Percentiles rank a stretch among this genome's conserved stretches.
phyloP scores from a whole-genome alignment of 2,888 invertebrate genomes.

The Microplitis manilae region DNA sequence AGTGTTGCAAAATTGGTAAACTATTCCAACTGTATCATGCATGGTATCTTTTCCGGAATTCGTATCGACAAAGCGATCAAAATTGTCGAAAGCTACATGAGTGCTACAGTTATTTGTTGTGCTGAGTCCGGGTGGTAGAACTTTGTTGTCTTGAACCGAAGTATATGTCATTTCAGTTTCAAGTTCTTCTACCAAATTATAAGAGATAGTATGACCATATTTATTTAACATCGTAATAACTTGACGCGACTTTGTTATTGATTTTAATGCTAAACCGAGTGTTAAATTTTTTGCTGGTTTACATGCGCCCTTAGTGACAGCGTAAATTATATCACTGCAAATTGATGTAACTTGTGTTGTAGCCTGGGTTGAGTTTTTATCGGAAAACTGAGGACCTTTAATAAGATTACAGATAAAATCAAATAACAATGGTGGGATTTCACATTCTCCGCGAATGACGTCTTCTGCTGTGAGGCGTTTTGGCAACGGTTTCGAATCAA shows the following conservation, averaged over 20 bases:
- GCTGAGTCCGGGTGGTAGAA: constrained; percentile 46
- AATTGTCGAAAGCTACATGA: constrained; percentile 44
- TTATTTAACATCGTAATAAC: constrained; percentile 48
- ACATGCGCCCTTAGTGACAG: constrained; percentile 12
- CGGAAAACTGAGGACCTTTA: constrained; percentile 46
- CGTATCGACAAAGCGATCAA: constrained; percentile 46
- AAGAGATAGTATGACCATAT: constrained; percentile 53
- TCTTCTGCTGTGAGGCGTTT: constrained; percentile 48
- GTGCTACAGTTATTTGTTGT: constrained; percentile 38
- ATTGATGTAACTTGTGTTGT: constrained; percentile 15
- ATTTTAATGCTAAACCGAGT: constrained; percentile 51
- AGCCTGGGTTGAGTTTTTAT: constrained; percentile 45
- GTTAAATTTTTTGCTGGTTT: constrained; percentile 17
- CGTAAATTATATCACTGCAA: constrained; percentile 23
- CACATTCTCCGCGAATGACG: constrained; percentile 39
- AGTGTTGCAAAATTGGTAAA: constrained; percentile 15
- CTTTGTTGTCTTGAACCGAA: constrained; percentile 18
- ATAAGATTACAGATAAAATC: constrained; percentile 51
- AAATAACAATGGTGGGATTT: constrained; percentile 50
- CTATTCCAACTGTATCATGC: constrained; percentile 43
- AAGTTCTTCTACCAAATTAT: constrained; percentile 50
- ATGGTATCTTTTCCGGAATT: constrained; percentile 45
- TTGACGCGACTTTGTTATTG: constrained; percentile 53
- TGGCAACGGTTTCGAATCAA: constrained; percentile 48
- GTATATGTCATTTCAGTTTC: constrained; percentile 32